A percentile compares a stretch with the other conserved stretches of the same genome.
These are phyloP conservation scores for Trichosurus vulpecula DNA, from an alignment of 2,797 vertebrate genomes.

Conservation along the genomic window DNA sequence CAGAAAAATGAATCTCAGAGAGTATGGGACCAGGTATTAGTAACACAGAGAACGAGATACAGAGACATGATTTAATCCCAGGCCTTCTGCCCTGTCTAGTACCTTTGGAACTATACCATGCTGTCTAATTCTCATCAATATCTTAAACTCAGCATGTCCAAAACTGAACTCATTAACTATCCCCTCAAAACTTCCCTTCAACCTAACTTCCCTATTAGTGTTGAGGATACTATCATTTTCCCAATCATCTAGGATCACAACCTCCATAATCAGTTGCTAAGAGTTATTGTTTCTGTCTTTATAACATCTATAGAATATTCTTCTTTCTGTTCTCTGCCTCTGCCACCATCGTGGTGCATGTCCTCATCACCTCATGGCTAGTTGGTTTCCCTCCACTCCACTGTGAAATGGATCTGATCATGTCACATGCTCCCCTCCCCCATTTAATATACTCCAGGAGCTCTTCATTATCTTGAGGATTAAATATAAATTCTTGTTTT, in stretches of 20 bases:
- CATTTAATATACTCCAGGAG: background rate
- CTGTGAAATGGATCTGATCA: background rate
- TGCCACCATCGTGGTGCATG: background rate
- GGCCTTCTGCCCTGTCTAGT: accelerated
- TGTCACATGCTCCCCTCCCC: background rate
- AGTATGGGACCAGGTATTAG: background rate
- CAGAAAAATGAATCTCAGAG: no score
- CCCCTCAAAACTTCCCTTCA: background rate
- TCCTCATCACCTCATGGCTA: background rate
- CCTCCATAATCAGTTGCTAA: background rate
- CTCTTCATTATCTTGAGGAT: background rate
- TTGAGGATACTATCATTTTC: background rate
- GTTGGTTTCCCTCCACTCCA: background rate
- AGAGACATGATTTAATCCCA: background rate
- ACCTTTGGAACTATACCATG: background rate
- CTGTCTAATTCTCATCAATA: background rate
- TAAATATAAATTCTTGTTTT: background rate
- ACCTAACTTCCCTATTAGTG: background rate
- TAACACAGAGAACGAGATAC: background rate
- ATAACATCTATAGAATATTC: background rate
- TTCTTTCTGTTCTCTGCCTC: background rate
- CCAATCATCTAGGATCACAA: background rate
- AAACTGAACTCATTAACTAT: background rate
- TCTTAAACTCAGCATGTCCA: background rate
- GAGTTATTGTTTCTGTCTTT: background rate